These are phyloP conservation scores for Budorcas taxicolor DNA, from an alignment of 2,113 vertebrate species.

Conservation along the genomic window DNA sequence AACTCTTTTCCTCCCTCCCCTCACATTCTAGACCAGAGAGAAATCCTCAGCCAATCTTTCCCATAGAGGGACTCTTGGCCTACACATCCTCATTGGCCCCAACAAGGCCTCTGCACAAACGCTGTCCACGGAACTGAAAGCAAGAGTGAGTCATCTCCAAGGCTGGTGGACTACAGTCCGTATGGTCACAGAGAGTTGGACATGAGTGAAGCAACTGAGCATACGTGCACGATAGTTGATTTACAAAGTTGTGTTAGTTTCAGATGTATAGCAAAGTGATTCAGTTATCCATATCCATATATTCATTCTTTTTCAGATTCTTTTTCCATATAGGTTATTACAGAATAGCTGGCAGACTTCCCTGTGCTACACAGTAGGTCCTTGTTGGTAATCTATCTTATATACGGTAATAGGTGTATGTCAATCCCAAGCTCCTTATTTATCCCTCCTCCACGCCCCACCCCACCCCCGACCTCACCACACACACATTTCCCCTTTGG, in stretches of 20 bases:
- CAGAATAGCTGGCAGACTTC: neutral
- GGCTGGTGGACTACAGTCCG: neutral
- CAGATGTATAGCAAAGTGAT: neutral
- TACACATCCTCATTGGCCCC: neutral
- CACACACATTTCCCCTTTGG: neutral
- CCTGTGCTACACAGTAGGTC: neutral
- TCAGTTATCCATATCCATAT: neutral
- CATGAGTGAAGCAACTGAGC: neutral
- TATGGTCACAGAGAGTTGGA: neutral
- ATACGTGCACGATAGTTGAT: neutral
- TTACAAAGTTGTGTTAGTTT: neutral
- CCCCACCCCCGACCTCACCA: fast-evolving
- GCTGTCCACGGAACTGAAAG: neutral
- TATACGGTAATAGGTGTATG: neutral
- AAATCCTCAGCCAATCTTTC: neutral
- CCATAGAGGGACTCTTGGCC: too few relatives aligned
- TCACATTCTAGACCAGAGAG: neutral
- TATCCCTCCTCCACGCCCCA: neutral
- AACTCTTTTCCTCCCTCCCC: neutral
- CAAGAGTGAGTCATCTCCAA: neutral
- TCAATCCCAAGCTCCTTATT: neutral
- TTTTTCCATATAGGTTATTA: neutral
- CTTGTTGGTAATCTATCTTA: neutral
- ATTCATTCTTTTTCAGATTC: neutral
- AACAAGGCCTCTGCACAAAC: neutral